Conservation (phyloP, 53 echinoderm and acorn worm species). For the Hippasteria phrygiana region DNA sequence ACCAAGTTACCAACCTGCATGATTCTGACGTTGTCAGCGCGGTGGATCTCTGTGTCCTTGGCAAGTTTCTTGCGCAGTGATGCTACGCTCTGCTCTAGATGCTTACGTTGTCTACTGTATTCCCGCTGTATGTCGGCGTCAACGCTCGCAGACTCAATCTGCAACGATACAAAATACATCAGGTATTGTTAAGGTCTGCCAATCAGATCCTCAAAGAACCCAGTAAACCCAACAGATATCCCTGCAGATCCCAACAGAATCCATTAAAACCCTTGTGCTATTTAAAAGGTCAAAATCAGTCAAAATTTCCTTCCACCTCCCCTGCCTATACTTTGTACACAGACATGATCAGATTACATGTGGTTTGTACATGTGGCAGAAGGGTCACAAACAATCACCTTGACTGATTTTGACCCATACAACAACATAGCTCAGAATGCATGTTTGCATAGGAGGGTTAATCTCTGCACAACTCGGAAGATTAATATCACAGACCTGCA, state of each 20-base stretch:
- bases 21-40: constrained; percentile 98
- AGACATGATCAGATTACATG: too few species aligned
- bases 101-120: constrained; percentile 98
- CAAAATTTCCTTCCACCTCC: neutral
- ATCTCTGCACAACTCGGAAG: too few species aligned
- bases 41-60: constrained; percentile 98
- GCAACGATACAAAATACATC: neutral
- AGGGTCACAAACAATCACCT: too few species aligned
- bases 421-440: too few species aligned
- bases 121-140: constrained; percentile 98
- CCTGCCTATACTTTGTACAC: too few species aligned
- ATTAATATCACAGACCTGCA: too few species aligned
- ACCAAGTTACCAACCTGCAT: constrained; percentile 83
- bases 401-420: too few species aligned
- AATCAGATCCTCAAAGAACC: neutral
- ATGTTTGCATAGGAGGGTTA: too few species aligned
- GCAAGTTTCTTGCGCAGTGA: constrained; percentile 98
- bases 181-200: neutral
- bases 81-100: constrained; percentile 98
- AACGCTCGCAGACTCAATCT: constrained; percentile 99
- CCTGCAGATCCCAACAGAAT: neutral
- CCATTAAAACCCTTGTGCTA: neutral
- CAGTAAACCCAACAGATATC: neutral
- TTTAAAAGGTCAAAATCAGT: too few species aligned
- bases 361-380: too few species aligned